Conservation (phyloP, 2,888 invertebrate genomes). For the Drosophila falleni region DNA sequence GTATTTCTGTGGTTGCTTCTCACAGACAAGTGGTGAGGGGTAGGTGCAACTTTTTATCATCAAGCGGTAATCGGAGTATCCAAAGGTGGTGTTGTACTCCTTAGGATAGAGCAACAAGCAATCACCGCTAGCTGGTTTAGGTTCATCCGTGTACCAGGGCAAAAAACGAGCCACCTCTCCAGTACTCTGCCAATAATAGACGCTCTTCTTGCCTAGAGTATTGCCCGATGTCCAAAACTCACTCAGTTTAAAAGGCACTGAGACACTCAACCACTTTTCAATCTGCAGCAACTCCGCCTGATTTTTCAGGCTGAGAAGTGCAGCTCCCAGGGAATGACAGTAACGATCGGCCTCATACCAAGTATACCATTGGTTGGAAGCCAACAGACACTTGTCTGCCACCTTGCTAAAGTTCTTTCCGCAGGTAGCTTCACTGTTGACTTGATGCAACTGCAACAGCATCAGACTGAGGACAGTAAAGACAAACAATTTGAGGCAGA, state of each 20-base stretch:
- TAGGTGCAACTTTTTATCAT: not conserved
- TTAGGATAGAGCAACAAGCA: slow-evolving; percentile 9
- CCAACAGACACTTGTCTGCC: slow-evolving; percentile 49
- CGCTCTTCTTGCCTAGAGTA: slow-evolving; percentile 25
- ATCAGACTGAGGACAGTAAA: not conserved
- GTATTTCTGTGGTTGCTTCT: slow-evolving; percentile 2
- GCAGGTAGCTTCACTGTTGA: not conserved
- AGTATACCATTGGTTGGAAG: not conserved
- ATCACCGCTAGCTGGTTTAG: slow-evolving; percentile 6
- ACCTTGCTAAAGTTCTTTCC: not conserved
- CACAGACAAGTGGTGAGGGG: not conserved
- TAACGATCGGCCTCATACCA: slow-evolving; percentile 66
- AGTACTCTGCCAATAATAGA: slow-evolving; percentile 57
- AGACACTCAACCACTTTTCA: slow-evolving; percentile 29
- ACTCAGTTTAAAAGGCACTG: not conserved
- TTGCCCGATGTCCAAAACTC: slow-evolving; percentile 67
- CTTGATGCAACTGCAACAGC: not conserved
- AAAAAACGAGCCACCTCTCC: slow-evolving; percentile 44
- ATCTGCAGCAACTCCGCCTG: slow-evolving; percentile 31
- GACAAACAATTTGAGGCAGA: not conserved
- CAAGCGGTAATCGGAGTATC: slow-evolving; percentile 11
- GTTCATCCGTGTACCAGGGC: slow-evolving; percentile 41
- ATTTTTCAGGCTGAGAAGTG: slow-evolving; percentile 54
- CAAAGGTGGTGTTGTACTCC: not conserved
- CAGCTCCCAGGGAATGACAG: slow-evolving; percentile 43